Evolutionary conservation across 2,888 invertebrate genomes (phyloP).

Genomic region (Morpho helenor): DNA sequence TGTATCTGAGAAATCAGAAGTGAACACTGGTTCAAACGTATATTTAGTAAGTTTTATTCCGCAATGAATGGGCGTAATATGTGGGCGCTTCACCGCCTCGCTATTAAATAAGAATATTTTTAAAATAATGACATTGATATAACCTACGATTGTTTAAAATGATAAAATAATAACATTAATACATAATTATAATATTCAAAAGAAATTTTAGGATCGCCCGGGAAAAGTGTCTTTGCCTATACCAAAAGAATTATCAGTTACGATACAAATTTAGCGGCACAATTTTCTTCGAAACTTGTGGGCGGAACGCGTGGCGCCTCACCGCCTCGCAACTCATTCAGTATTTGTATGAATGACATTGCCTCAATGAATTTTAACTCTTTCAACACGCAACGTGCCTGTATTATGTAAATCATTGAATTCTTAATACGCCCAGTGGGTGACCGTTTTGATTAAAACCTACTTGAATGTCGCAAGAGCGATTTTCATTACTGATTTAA

Average conservation of each 20-base stretch:
- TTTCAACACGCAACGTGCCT: constrained; percentile 7
- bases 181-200: no score
- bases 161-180: no score
- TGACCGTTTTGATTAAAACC: constrained; percentile 15
- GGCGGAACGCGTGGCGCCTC: constrained; percentile 30
- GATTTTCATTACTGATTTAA: constrained; percentile 8
- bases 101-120: no score
- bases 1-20: no score
- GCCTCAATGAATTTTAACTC: constrained; percentile 27
- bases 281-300: constrained; percentile 41
- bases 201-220: no score
- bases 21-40: no score
- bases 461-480: constrained; percentile 8
- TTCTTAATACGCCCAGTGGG: constrained; percentile 17
- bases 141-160: no score
- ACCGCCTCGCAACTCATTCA: constrained; percentile 36
- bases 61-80: no score
- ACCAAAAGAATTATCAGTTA: constrained; percentile 27
- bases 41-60: no score
- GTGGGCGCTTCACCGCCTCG: no score
- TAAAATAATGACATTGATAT: no score
- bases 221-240: neutral
- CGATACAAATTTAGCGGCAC: constrained; percentile 42
- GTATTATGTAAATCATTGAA: constrained; percentile 19
- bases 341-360: constrained; percentile 17